Conservation (phyloP, 2,888 invertebrate genomes). For the Melanargia galathea region DNA sequence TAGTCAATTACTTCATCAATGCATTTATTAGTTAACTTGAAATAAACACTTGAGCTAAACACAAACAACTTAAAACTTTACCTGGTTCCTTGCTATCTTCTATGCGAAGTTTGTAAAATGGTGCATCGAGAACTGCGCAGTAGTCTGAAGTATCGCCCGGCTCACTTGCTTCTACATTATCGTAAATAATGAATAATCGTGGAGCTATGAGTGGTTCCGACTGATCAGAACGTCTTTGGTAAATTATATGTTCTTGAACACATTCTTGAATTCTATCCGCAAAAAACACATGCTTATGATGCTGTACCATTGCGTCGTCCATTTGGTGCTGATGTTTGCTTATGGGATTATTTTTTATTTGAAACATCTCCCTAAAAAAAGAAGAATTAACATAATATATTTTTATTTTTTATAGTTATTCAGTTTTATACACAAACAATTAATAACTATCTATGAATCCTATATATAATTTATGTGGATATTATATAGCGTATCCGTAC, state of each 20-base stretch:
- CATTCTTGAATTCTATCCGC: slow-evolving; percentile 87
- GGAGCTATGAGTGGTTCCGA: slow-evolving; percentile 83
- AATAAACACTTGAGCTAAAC: neutral
- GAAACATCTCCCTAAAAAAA: slow-evolving; percentile 75
- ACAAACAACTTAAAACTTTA: slow-evolving; percentile 41
- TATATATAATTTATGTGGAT: too few relatives aligned
- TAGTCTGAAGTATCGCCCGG: slow-evolving; percentile 83
- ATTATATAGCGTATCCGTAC: too few relatives aligned
- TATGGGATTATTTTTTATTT: slow-evolving; percentile 74
- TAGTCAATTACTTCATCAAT: neutral
- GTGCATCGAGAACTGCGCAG: slow-evolving; percentile 81
- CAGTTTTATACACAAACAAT: too few relatives aligned
- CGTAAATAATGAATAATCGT: slow-evolving; percentile 86
- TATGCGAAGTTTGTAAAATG: slow-evolving; percentile 84
- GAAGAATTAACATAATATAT: too few relatives aligned
- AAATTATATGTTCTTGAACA: slow-evolving; percentile 84
- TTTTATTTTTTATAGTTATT: too few relatives aligned
- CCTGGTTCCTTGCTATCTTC: slow-evolving; percentile 79
- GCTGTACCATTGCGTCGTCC: slow-evolving; percentile 78
- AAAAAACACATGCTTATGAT: slow-evolving; percentile 84
- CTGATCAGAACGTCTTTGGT: slow-evolving; percentile 60
- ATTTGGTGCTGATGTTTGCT: slow-evolving; percentile 74
- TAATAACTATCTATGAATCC: too few relatives aligned
- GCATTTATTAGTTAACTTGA: neutral
- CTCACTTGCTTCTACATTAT: slow-evolving; percentile 87